A percentile compares a stretch with the other conserved stretches of the same genome.
Evolutionary conservation across 2,888 invertebrate species (phyloP).

Genomic region (Tetramorium bicarinatum): DNA sequence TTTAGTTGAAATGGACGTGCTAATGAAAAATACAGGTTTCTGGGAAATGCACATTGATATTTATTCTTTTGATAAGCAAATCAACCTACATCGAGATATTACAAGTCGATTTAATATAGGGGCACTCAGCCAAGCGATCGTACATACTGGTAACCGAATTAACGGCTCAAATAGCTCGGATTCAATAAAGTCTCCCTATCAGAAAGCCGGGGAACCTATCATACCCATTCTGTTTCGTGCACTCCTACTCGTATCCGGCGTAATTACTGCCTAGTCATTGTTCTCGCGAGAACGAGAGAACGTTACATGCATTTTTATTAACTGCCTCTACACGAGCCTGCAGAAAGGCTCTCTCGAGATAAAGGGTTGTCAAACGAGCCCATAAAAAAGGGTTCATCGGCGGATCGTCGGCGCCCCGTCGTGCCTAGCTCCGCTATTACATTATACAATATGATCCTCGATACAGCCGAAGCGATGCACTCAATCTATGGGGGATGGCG

Average conservation of each 20-base stretch:
- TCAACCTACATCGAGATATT: not conserved
- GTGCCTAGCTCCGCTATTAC: slow-evolving; percentile 43
- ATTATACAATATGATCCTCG: slow-evolving; percentile 55
- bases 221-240: not conserved
- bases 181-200: slow-evolving; percentile 42
- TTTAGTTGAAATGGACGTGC: not conserved
- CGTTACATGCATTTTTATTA: slow-evolving; percentile 61
- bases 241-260: slow-evolving; percentile 2
- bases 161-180: slow-evolving; percentile 43
- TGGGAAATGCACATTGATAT: not conserved
- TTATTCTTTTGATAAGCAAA: not conserved
- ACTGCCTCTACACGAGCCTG: slow-evolving; percentile 26
- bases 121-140: slow-evolving; percentile 20
- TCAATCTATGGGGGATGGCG: not conserved
- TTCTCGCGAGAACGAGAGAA: slow-evolving; percentile 46
- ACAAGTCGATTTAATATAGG: slow-evolving; percentile 25
- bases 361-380: slow-evolving; percentile 61
- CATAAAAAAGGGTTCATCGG: slow-evolving; percentile 48
- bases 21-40: not conserved
- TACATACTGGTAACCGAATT: slow-evolving; percentile 38
- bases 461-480: slow-evolving; percentile 19
- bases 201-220: slow-evolving; percentile 11
- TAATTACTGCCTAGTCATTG: slow-evolving; percentile 47
- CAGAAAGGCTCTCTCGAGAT: slow-evolving; percentile 28
- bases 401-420: slow-evolving; percentile 8